Evolutionary conservation across 2,888 invertebrate species (phyloP).

Genomic region (Diaphora mendica): DNA sequence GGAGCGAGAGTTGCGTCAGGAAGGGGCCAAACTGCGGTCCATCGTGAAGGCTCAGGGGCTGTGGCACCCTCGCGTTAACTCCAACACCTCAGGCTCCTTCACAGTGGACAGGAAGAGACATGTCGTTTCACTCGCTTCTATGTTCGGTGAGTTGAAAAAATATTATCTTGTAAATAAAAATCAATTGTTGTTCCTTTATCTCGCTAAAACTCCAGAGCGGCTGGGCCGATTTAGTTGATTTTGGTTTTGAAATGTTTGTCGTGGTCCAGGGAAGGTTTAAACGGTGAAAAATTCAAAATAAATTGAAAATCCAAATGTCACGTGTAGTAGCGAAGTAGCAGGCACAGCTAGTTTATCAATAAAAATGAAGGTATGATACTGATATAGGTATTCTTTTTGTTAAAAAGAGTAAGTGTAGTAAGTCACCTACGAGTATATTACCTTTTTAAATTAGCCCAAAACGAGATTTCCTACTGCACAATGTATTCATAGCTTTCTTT

Average conservation of each 20-base stretch:
- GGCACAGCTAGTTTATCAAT: not conserved
- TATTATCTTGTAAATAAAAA: too few species aligned
- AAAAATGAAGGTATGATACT: not conserved
- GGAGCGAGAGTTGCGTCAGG: slow-evolving; percentile 95
- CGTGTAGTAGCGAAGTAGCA: too few species aligned
- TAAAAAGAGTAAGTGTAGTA: not conserved
- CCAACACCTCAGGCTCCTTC: slow-evolving; percentile 93
- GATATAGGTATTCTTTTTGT: not conserved
- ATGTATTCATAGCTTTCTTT: not conserved
- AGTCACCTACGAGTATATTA: too few species aligned
- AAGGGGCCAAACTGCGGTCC: slow-evolving; percentile 91
- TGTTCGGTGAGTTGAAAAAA: slow-evolving; percentile 89
- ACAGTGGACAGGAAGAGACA: slow-evolving; percentile 94
- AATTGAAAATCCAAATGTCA: too few species aligned
- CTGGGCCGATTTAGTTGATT: too few species aligned
- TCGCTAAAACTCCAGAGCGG: too few species aligned
- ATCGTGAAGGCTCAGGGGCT: slow-evolving; percentile 96
- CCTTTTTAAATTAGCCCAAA: not conserved
- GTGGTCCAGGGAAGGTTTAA: too few species aligned
- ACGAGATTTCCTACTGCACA: not conserved
- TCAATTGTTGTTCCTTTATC: too few species aligned
- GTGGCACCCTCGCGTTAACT: slow-evolving; percentile 95
- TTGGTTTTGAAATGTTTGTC: too few species aligned
- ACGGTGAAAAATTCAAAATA: too few species aligned
- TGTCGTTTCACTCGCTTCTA: slow-evolving; percentile 94